phyloP scores from a whole-genome alignment of 2,797 vertebrate genomes.

The Tympanoctomys barrerae region DNA sequence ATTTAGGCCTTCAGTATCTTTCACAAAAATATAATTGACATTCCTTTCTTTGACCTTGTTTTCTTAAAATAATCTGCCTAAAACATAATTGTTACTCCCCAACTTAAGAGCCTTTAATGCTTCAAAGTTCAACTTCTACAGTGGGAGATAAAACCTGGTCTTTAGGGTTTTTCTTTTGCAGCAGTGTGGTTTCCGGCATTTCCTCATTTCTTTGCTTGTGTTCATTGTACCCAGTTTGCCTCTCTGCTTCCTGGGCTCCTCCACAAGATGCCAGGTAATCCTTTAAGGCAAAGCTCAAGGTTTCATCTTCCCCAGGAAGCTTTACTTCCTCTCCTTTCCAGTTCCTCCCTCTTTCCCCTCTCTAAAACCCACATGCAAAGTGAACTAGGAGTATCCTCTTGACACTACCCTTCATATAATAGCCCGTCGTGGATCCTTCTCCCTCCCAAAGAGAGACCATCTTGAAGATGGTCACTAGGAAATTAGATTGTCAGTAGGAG shows the following conservation, averaged over 20 bases:
- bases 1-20: not conserved
- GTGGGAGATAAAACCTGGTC: not conserved
- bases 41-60: not conserved
- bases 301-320: not conserved
- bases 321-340: not conserved
- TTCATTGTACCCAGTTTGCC: not conserved
- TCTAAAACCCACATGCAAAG: not conserved
- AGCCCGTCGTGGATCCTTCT: not conserved
- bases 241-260: not conserved
- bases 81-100: not conserved
- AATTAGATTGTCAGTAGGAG: no score
- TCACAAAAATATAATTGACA: not conserved
- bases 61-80: not conserved
- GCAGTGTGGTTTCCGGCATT: accelerated
- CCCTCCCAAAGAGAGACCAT: not conserved
- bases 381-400: not conserved
- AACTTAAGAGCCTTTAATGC: not conserved
- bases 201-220: not conserved
- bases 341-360: not conserved
- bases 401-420: not conserved
- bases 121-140: not conserved
- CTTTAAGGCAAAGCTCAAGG: not conserved
- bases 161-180: not conserved
- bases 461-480: not conserved
- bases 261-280: no score